phyloP scores from a whole-genome alignment of 2,888 invertebrate species.

The Meandrusa payeni region DNA sequence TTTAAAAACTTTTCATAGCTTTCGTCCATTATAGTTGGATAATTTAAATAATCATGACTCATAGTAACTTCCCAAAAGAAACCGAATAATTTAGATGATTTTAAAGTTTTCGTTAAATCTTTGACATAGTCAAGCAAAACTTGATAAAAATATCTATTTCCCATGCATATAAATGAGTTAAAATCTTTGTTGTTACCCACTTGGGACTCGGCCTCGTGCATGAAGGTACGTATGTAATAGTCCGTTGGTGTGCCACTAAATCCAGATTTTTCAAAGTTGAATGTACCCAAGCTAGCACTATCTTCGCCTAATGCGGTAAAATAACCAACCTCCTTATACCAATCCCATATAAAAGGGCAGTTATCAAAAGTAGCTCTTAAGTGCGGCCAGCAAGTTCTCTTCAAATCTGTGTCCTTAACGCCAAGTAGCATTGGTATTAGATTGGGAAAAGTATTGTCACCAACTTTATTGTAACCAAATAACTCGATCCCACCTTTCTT shows the following conservation, averaged over 20 bases:
- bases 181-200: constrained; percentile 83
- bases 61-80: constrained; percentile 92
- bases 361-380: constrained; percentile 84
- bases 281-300: constrained; percentile 87
- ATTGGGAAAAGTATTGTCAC: constrained; percentile 96
- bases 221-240: constrained; percentile 89
- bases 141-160: constrained; percentile 84
- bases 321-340: constrained; percentile 86
- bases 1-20: constrained; percentile 81
- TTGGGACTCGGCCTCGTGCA: constrained; percentile 83
- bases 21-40: constrained; percentile 87
- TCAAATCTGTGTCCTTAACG: constrained; percentile 83
- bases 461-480: constrained; percentile 95
- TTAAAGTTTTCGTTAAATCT: constrained; percentile 82
- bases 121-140: constrained; percentile 86
- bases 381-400: constrained; percentile 82
- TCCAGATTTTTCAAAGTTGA: constrained; percentile 89
- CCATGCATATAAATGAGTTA: constrained; percentile 86
- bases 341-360: constrained; percentile 92
- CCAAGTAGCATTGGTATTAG: constrained; percentile 90
- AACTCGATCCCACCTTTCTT: constrained; percentile 87
- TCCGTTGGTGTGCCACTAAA: constrained; percentile 91
- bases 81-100: constrained; percentile 84
- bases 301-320: constrained; percentile 93
- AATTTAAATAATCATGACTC: constrained; percentile 92